These are phyloP conservation scores for Andrena cerasifolii DNA, from an alignment of 1,140 invertebrate species.

Conservation along the genomic window DNA sequence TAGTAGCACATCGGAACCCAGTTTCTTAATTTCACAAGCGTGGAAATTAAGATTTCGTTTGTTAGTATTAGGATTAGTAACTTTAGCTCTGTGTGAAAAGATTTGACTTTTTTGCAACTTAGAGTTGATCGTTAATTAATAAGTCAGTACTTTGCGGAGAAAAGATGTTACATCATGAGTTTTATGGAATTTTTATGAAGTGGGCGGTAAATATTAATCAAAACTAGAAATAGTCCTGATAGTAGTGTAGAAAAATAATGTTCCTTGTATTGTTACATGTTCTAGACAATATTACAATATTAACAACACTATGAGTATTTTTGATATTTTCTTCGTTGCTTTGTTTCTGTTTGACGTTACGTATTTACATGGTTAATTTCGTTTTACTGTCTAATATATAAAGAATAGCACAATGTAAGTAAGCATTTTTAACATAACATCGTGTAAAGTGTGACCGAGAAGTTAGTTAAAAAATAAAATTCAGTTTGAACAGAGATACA, in stretches of 20 bases:
- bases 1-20: background rate
- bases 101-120: background rate
- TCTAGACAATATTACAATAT: slow-evolving; percentile 6
- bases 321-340: background rate
- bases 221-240: background rate
- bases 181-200: background rate
- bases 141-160: too few species aligned
- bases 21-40: too few species aligned
- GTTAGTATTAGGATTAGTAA: too few species aligned
- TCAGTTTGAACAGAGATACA: background rate
- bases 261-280: slow-evolving; percentile 3
- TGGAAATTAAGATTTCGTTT: too few species aligned
- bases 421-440: background rate
- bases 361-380: background rate
- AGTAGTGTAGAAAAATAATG: slow-evolving; percentile 1
- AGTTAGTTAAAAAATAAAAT: background rate
- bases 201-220: background rate
- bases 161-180: too few species aligned
- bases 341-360: too few species aligned
- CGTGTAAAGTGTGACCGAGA: background rate
- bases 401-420: background rate
- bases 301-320: background rate
- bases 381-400: background rate
- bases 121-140: background rate
- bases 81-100: too few species aligned